Percentiles rank a stretch among this genome's conserved stretches.
phyloP scores from a whole-genome alignment of 2,113 vertebrate species.

The Dinomys branickii region DNA sequence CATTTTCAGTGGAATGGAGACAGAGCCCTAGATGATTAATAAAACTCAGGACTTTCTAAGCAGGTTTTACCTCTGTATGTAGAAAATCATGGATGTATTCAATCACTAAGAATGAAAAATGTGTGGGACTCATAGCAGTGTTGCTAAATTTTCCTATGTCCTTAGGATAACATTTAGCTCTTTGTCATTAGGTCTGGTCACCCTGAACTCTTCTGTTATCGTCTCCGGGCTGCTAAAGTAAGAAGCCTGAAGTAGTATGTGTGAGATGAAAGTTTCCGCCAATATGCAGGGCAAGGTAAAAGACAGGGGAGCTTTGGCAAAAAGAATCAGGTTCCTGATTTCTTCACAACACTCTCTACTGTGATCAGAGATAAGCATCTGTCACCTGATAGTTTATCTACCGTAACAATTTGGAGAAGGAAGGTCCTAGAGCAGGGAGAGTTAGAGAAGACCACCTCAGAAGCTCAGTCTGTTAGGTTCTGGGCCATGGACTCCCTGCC shows the following conservation, averaged over 20 bases:
- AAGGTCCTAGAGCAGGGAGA: not conserved
- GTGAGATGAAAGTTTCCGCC: not conserved
- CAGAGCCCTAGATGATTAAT: not conserved
- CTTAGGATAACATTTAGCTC: not conserved
- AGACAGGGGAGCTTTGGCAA: not conserved
- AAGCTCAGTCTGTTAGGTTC: not conserved
- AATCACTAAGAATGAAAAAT: not conserved
- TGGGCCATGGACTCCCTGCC: rapidly evolving
- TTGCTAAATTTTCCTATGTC: not conserved
- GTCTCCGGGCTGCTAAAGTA: not conserved
- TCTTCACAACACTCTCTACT: not conserved
- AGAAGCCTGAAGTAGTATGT: not conserved
- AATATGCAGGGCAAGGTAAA: not conserved
- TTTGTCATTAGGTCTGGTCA: not conserved
- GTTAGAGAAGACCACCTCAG: not conserved
- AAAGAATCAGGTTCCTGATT: not conserved
- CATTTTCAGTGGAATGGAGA: not conserved
- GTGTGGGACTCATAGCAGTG: not conserved
- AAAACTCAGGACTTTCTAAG: not conserved
- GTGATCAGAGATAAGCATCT: not conserved
- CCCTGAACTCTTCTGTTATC: not conserved
- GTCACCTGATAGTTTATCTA: not conserved
- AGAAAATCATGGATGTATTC: not conserved
- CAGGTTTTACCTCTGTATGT: not conserved
- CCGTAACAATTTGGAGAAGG: not conserved